Percentiles rank a stretch among this genome's conserved stretches.
Conservation (phyloP, 2,888 invertebrate genomes). For the Apotomis betuletana region DNA sequence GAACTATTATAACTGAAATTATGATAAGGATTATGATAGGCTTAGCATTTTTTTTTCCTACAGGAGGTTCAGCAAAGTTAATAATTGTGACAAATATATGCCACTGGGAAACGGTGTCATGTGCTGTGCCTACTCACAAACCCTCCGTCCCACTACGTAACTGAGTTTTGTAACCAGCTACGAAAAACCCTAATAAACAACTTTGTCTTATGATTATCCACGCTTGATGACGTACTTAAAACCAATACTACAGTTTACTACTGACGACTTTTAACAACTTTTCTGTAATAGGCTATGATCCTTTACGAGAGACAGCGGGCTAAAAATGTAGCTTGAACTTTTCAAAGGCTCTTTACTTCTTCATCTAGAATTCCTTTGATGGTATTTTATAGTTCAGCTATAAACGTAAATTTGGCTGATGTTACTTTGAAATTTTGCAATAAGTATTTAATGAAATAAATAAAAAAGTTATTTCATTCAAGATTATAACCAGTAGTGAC, state of each 20-base stretch:
- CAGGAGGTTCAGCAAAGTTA: too few species aligned
- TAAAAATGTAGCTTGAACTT: conserved; percentile 13
- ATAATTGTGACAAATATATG: too few species aligned
- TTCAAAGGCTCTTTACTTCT: conserved; percentile 4
- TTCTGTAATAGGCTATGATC: background rate
- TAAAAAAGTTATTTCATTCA: background rate
- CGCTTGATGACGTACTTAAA: background rate
- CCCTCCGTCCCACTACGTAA: too few species aligned
- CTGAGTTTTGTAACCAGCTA: too few species aligned
- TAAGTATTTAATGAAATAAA: background rate
- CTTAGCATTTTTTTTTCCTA: too few species aligned
- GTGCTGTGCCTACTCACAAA: too few species aligned
- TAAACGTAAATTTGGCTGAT: conserved; percentile 17
- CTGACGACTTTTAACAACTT: background rate
- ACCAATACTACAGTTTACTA: background rate
- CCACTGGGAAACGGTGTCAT: too few species aligned
- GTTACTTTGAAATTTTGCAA: background rate
- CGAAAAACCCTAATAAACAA: too few species aligned
- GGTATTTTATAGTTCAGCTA: conserved; percentile 24
- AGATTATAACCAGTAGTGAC: background rate
- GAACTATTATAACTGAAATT: too few species aligned
- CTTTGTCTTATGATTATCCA: too few species aligned
- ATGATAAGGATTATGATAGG: too few species aligned
- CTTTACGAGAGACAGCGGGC: conserved; percentile 18
- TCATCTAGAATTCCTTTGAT: conserved; percentile 20